phyloP scores from a whole-genome alignment of 2,888 invertebrate species.

The Isoperla grammatica region DNA sequence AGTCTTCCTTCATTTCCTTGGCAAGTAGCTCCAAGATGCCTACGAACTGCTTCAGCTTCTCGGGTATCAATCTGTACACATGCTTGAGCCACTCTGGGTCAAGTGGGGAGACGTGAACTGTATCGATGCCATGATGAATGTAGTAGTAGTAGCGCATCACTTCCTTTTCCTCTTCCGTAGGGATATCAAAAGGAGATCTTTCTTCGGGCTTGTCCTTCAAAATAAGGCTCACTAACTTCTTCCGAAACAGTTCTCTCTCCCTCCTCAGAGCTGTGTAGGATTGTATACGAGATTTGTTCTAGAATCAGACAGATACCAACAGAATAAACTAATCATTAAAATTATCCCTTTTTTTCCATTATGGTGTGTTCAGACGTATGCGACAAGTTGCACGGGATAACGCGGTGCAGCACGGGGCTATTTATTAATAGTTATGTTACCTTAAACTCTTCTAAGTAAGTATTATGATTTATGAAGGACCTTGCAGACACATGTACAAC shows the following conservation, averaged over 20 bases:
- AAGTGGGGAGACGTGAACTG: constrained; percentile 80
- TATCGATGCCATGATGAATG: constrained; percentile 84
- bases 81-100: constrained; percentile 62
- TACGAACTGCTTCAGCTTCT: constrained; percentile 39
- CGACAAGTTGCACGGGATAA: no score
- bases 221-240: constrained; percentile 70
- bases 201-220: constrained; percentile 48
- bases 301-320: neutral
- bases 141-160: constrained; percentile 83
- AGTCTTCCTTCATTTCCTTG: constrained; percentile 78
- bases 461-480: no score
- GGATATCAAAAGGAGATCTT: constrained; percentile 45
- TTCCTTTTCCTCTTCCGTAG: constrained; percentile 60
- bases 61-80: constrained; percentile 42
- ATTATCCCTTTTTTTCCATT: no score
- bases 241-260: constrained; percentile 77
- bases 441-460: no score
- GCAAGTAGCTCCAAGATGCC: constrained; percentile 48
- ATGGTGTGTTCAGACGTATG: no score
- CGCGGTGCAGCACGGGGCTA: no score
- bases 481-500: no score
- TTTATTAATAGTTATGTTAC: no score
- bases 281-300: constrained; percentile 38
- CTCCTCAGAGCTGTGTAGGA: constrained; percentile 63
- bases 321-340: no score